These are phyloP conservation scores for Menidia beryllina DNA, from an alignment of 2,113 vertebrate genomes.

Conservation along the genomic window DNA sequence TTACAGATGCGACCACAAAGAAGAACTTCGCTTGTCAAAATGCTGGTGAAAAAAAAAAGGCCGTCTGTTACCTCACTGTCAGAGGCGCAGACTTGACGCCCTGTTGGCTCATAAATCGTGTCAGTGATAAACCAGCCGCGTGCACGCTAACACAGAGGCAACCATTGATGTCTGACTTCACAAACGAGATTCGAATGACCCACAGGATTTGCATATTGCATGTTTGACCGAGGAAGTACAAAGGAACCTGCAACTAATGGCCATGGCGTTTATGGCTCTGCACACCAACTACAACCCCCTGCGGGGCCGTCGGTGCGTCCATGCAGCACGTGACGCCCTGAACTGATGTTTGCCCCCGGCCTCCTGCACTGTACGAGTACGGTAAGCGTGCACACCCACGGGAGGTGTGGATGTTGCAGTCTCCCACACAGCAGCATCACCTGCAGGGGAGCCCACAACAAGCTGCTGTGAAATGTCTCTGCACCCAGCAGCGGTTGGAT, in stretches of 20 bases:
- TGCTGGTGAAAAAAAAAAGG: no score
- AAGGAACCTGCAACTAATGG: no score
- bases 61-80: no score
- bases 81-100: no score
- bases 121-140: neutral
- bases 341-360: neutral
- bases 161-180: neutral
- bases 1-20: no score
- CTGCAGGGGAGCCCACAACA: neutral
- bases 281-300: no score
- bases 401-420: neutral
- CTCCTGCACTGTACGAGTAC: slow-evolving; percentile 27
- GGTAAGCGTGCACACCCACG: slow-evolving; percentile 41
- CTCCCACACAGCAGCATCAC: neutral
- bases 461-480: neutral
- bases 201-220: slow-evolving; percentile 25
- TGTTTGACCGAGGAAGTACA: neutral
- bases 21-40: no score
- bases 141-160: neutral
- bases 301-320: no score
- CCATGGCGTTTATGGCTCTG: no score
- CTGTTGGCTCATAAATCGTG: neutral
- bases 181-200: no score
- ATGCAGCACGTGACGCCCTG: no score
- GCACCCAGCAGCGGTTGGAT: neutral